Base-by-base conservation (phyloP, 2,797 vertebrate species). In the Oreochromis mossambicus region DNA sequence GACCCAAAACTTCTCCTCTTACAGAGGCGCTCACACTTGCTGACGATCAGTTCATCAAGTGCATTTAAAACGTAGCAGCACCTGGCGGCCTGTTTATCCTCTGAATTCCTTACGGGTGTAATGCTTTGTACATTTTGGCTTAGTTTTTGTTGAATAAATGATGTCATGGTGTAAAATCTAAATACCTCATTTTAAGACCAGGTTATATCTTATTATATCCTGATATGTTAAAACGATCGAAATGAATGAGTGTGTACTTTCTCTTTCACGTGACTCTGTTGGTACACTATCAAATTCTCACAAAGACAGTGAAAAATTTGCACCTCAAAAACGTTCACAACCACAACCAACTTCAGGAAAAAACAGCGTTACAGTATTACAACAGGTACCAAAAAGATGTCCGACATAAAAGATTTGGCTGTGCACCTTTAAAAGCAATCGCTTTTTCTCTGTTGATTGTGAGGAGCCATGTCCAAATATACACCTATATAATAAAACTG, bases 371-470 rank as follows among this genome's bases (percentile, higher is more conserved):
- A 58, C 21, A 43, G 58, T 80, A 3, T 66, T 1, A 75, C 52
- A 32, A 29, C 80, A 68, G 19, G 41, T 34, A 83, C 88, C 89
- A 87, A 92, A 89, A 92, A 88, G 80, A 92, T 89, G 87, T 92
- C 83, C 90, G 88, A 91, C 85, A 86, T 90, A 48, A 84, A 52
- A 87, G 80, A 92, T 89, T 84, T 92, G 89, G 88, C 88, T 52
- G 55, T 1, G 24, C 78, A 90, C 91, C 87, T 88, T 68, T 82
- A 70, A 76, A 91, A 89, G 83, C 80, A 92, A 89, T 85, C 83
- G 83, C 26, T 10, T 77, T 88, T 90, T 87, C 85, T 87, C 75
- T 80, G 63, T 87, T 92, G 63, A 86, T 3, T 68, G 82, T 82
- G 85, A 48, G 81, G 19, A 63, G 73, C 70, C 78, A 56, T 34